phyloP scores from a whole-genome alignment of 2,113 vertebrate species.

The Machaerirhynchus nigripectus region DNA sequence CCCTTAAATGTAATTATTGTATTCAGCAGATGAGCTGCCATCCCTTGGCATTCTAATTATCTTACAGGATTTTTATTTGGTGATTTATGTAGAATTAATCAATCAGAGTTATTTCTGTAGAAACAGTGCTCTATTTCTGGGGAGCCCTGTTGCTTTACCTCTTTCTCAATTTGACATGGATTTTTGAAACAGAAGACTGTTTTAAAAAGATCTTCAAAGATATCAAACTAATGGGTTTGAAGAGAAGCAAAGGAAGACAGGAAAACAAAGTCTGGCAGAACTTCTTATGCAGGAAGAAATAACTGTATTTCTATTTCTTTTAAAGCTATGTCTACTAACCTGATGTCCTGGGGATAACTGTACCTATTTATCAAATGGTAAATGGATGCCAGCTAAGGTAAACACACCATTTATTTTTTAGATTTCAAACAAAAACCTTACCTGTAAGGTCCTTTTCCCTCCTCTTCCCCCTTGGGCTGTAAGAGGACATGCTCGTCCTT shows the following conservation, averaged over 20 bases:
- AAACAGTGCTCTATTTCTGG: background rate
- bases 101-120: background rate
- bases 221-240: background rate
- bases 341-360: background rate
- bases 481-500: background rate
- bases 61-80: background rate
- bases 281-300: background rate
- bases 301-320: background rate
- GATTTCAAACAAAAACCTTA: background rate
- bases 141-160: background rate
- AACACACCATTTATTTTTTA: background rate
- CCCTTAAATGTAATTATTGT: background rate
- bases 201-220: background rate
- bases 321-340: background rate
- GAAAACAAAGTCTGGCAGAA: background rate
- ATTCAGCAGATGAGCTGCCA: background rate
- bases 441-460: background rate
- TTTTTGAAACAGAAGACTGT: background rate
- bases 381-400: background rate
- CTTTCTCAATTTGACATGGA: background rate
- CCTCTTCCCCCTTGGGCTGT: background rate
- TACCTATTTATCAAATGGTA: background rate
- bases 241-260: background rate
- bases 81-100: background rate
- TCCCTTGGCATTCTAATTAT: background rate